These are phyloP conservation scores for Colinus virginianus DNA, from an alignment of 2,113 vertebrate genomes.

Conservation along the genomic window DNA sequence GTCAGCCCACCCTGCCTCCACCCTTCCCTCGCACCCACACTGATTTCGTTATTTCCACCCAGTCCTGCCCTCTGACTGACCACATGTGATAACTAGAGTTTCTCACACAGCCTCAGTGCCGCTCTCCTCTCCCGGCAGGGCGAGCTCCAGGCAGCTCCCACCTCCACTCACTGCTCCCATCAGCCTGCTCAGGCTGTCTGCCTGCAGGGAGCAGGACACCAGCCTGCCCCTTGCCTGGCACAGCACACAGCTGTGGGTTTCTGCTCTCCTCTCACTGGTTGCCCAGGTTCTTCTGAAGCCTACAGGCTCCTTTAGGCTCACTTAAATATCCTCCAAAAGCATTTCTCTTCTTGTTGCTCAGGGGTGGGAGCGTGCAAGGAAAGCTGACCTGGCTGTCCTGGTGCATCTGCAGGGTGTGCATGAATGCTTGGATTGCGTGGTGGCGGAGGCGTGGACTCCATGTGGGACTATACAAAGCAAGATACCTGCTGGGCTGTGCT, in stretches of 20 bases:
- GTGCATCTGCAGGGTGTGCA: accelerated
- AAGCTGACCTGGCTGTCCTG: not conserved
- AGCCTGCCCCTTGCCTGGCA: not conserved
- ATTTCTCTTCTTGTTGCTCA: not conserved
- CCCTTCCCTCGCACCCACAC: not conserved
- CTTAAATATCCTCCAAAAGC: not conserved
- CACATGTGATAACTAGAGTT: not conserved
- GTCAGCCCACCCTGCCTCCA: not conserved
- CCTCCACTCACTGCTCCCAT: not conserved
- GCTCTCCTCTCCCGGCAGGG: not conserved
- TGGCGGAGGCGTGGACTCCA: not conserved
- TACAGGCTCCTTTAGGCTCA: not conserved
- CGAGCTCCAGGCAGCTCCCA: not conserved
- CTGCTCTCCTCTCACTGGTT: not conserved
- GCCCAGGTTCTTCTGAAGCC: not conserved
- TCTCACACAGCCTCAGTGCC: not conserved
- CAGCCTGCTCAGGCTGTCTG: not conserved
- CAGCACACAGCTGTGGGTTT: not conserved
- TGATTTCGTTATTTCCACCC: not conserved
- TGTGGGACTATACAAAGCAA: not conserved
- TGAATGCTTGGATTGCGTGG: not conserved
- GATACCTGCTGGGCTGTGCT: not conserved
- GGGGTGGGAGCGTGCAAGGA: not conserved
- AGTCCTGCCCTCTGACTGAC: not conserved
- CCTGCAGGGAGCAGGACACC: not conserved